Percentiles rank a stretch among this genome's conserved stretches.
phyloP scores from a whole-genome alignment of 2,797 vertebrate species.

The Pteropus rufus region DNA sequence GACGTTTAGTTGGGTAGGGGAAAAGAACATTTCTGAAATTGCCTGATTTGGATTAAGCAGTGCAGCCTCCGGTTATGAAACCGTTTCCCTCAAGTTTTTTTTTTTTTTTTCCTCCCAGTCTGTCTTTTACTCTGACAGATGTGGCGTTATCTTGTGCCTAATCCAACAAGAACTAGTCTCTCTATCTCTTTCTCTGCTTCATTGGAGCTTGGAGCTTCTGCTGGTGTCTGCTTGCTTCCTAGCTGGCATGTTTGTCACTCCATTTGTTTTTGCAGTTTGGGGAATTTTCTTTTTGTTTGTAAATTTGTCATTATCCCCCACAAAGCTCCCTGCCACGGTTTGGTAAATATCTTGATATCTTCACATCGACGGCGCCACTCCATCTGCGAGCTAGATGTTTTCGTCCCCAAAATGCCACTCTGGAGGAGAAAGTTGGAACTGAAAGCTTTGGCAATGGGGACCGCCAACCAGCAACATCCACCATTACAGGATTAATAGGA shows the following conservation, averaged over 20 bases:
- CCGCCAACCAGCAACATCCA: background rate
- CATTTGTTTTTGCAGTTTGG: conserved; percentile 53
- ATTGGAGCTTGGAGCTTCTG: background rate
- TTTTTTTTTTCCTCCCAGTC: background rate
- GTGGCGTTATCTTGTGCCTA: conserved; percentile 53
- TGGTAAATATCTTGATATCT: conserved; percentile 60
- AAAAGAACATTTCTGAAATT: background rate
- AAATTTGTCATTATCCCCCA: conserved; percentile 62
- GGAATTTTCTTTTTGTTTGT: conserved; percentile 61
- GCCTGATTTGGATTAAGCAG: background rate
- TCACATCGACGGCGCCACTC: background rate
- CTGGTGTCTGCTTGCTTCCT: background rate
- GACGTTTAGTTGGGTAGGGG: background rate
- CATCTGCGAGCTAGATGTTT: conserved; percentile 12
- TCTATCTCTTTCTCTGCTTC: background rate
- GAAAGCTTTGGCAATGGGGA: background rate
- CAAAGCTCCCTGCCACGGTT: conserved; percentile 10
- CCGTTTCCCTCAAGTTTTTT: background rate
- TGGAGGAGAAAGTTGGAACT: background rate
- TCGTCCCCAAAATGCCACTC: background rate
- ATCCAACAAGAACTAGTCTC: background rate
- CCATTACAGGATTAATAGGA: conserved; percentile 48
- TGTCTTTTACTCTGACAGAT: conserved; percentile 68
- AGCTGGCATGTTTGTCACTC: background rate
- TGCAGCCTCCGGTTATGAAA: conserved; percentile 36